phyloP scores from a whole-genome alignment of 2,888 invertebrate species.

The Seladonia tumulorum region DNA sequence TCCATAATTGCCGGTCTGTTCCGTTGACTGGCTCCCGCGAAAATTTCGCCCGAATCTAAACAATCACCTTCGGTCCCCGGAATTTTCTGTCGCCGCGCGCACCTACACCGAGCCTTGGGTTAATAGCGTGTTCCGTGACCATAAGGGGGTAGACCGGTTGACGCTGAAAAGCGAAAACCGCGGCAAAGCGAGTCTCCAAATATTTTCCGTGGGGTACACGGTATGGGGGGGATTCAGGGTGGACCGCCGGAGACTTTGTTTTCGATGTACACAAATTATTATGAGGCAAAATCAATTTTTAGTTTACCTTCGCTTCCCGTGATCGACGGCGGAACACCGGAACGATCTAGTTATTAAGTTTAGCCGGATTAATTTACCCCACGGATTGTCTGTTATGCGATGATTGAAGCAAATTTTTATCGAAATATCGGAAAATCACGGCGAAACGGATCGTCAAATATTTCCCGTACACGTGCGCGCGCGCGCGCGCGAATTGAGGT shows the following conservation, averaged over 20 bases:
- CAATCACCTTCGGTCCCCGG: neutral
- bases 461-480: slow-evolving; percentile 14
- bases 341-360: too few species aligned
- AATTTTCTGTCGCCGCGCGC: slow-evolving; percentile 12
- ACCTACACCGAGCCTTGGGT: neutral
- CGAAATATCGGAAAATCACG: slow-evolving; percentile 41
- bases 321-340: too few species aligned
- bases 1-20: neutral
- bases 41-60: slow-evolving; percentile 15
- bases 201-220: neutral
- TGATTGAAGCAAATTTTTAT: neutral
- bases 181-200: slow-evolving; percentile 50
- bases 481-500: neutral
- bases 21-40: neutral
- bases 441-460: slow-evolving; percentile 49
- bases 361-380: neutral
- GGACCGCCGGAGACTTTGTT: neutral
- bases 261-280: neutral
- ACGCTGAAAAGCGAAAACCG: slow-evolving; percentile 53
- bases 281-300: neutral
- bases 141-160: slow-evolving; percentile 50
- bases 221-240: too few species aligned
- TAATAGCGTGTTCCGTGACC: neutral
- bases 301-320: neutral
- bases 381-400: neutral